Base-by-base conservation (phyloP, 2,888 invertebrate genomes). In the Rambutsinella grinnellia region DNA sequence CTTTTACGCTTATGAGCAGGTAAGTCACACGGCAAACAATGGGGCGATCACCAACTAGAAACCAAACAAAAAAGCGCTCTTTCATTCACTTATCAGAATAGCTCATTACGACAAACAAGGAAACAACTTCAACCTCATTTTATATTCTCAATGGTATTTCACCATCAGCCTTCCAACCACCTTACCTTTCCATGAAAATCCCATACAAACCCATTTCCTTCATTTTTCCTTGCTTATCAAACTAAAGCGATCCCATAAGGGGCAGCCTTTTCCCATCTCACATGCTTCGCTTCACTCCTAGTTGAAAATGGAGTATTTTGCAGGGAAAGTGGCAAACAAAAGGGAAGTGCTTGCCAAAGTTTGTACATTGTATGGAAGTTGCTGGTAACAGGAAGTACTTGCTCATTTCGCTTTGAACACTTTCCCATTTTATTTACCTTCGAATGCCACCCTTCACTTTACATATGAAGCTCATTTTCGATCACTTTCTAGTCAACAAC, bases 1-100 rank as follows among this genome's bases (percentile, higher is more conserved):
- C 76, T 82, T 83, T 70, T 81, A 71, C 51, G 83, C 83, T n/a
- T 83, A 82, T 70, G 82, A 83, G 21, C 83, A 83, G 81, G 83
- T 83, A 80, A 77, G 36, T 8, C 36, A 8, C 36, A 13, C 6
- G 36, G 36, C 36, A 36, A 36, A 36, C 36, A 36, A 36, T 36
- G 36, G 13, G 13, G 6, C 13, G 36, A 36, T 5, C 36, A n/a
- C n/a, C 6, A 36, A 36, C 36, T 36, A 5, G 36, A 36, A 36
- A 36, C 36, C 13, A 36, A 5, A 36, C 36, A 36, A 36, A 36
- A 36, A 36, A 36, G 36, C 23, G 49, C 19, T 49, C n/a, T n/a
- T 17, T 15, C 8, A 5, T 17, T 17, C 49, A 49, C 49, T 17
- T 8, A 49, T 17, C 6, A 13, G 5, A 36, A 36, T 36, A 36